A percentile compares a stretch with the other conserved stretches of the same genome.
phyloP scores from a whole-genome alignment of 1,140 invertebrate species.

The Lutraria rhynchaena region DNA sequence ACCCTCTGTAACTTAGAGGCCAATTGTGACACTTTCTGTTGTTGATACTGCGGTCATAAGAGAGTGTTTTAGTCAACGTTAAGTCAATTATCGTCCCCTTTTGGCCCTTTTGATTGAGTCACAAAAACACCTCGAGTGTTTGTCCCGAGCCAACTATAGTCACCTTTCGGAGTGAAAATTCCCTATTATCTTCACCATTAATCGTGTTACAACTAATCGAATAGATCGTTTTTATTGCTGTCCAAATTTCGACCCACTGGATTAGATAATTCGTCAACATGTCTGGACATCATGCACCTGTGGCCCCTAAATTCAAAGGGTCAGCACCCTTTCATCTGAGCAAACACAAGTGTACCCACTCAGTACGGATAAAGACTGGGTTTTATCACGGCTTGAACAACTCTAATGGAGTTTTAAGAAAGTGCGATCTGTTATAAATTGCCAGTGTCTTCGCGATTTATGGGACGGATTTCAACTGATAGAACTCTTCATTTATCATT shows the following conservation, averaged over 20 bases:
- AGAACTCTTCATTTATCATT: background rate
- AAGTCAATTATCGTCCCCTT: background rate
- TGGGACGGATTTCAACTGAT: background rate
- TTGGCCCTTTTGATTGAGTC: slow-evolving; percentile 9
- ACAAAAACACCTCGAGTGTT: slow-evolving; percentile 28
- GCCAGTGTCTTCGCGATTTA: slow-evolving; percentile 23
- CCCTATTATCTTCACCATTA: background rate
- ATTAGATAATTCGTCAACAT: slow-evolving; percentile 14
- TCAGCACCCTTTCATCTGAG: slow-evolving; percentile 27
- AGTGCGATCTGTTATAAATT: slow-evolving; percentile 17
- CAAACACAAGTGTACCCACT: slow-evolving; percentile 18
- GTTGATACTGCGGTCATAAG: no score
- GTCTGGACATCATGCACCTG: slow-evolving; percentile 4
- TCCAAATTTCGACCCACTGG: background rate
- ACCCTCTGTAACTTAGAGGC: no score
- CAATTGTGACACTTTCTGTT: no score
- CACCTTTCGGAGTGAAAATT: background rate
- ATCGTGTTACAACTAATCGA: slow-evolving; percentile 8
- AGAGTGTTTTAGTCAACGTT: no score
- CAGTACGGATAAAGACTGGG: slow-evolving; percentile 17
- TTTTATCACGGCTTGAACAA: slow-evolving; percentile 26
- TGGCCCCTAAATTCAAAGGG: slow-evolving; percentile 5
- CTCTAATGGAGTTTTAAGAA: slow-evolving; percentile 25
- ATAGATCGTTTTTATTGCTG: slow-evolving; percentile 30
- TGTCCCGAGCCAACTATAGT: background rate